phyloP scores from a whole-genome alignment of 2,113 vertebrate species.

The Limanda limanda region DNA sequence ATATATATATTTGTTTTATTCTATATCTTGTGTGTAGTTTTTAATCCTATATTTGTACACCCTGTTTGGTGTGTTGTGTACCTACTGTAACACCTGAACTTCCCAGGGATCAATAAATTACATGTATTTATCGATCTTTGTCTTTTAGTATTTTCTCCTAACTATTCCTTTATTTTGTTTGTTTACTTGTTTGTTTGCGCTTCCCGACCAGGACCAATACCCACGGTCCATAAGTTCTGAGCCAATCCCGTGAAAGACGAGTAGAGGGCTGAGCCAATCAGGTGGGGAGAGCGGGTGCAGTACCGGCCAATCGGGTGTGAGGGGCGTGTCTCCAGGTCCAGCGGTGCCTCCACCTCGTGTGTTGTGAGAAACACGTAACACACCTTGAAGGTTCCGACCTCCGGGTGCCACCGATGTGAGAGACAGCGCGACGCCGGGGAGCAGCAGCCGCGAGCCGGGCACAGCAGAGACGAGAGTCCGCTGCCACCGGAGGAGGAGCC shows the following conservation, averaged over 20 bases:
- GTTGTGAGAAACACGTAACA: not conserved
- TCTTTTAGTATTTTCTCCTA: no score
- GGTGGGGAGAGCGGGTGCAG: rapidly evolving
- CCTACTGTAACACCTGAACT: no score
- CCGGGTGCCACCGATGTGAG: not conserved
- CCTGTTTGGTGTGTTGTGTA: no score
- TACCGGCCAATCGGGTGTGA: conserved; percentile 39
- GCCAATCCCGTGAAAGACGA: conserved; percentile 20
- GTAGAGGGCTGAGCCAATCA: not conserved
- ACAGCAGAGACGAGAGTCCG: not conserved
- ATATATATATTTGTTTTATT: no score
- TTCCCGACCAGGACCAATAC: no score
- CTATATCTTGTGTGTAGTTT: no score
- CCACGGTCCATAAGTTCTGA: not conserved
- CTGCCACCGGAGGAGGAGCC: not conserved
- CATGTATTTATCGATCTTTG: no score
- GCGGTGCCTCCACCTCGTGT: not conserved
- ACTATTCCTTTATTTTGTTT: not conserved
- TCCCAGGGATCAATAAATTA: no score
- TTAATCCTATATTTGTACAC: no score
- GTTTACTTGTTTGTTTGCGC: not conserved
- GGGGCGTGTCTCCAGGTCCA: not conserved
- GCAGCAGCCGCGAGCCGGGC: not conserved
- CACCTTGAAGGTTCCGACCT: not conserved
- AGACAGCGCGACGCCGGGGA: not conserved